These are phyloP conservation scores for Ferdinandea cuprea DNA, from an alignment of 2,888 invertebrate species.

Conservation along the genomic window DNA sequence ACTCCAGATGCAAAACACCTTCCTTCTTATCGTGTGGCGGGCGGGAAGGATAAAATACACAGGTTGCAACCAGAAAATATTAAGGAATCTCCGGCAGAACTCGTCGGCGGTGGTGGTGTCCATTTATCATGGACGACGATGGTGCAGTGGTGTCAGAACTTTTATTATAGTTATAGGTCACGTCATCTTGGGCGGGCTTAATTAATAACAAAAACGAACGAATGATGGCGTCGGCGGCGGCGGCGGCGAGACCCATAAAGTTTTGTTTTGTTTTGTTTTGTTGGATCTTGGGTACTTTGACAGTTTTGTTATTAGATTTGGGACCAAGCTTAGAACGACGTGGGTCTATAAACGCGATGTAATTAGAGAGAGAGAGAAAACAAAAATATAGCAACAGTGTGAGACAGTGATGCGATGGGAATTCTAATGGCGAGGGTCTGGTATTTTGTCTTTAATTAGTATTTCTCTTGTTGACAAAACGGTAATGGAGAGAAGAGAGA, in stretches of 20 bases:
- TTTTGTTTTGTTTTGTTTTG: conserved; percentile 6
- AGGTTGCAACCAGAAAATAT: conserved; percentile 48
- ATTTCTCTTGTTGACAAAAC: too few species aligned
- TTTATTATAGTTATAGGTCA: conserved; percentile 69
- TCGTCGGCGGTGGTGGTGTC: conserved; percentile 32
- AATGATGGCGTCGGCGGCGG: too few species aligned
- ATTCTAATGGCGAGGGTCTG: too few species aligned
- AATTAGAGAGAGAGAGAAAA: too few species aligned
- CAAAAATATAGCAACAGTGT: too few species aligned
- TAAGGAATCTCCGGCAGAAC: conserved; percentile 22
- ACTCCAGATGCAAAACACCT: conserved; percentile 56
- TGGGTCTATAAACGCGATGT: too few species aligned
- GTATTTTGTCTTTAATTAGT: too few species aligned
- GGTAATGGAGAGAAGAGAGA: too few species aligned
- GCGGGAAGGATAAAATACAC: conserved; percentile 13
- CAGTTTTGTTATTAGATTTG: conserved; percentile 67
- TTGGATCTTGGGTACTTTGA: conserved; percentile 47
- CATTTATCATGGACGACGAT: conserved; percentile 63
- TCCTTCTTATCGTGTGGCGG: not conserved
- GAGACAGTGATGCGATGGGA: too few species aligned
- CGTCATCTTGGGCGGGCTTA: conserved; percentile 63
- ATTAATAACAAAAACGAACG: conserved; percentile 66
- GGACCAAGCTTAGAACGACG: conserved; percentile 3
- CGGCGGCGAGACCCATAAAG: conserved; percentile 1
- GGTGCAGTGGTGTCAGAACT: conserved; percentile 63